phyloP scores from a whole-genome alignment of 2,797 vertebrate species.

The Eulemur albifrons region DNA sequence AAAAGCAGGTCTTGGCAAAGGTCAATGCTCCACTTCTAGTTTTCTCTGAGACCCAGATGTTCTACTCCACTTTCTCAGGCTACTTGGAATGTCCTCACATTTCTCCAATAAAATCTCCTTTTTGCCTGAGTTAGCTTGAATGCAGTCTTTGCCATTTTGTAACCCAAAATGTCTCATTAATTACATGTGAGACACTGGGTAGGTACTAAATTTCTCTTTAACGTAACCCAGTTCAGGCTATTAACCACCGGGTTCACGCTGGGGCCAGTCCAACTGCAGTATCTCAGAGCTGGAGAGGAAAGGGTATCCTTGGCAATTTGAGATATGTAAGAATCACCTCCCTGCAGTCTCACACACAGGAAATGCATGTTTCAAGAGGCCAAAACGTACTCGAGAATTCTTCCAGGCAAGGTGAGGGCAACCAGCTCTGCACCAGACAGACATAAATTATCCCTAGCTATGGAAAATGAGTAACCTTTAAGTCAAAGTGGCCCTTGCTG shows the following conservation, averaged over 20 bases:
- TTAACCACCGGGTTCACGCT: background rate
- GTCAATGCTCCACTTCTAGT: background rate
- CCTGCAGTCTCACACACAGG: background rate
- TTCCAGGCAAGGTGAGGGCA: background rate
- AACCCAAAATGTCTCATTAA: background rate
- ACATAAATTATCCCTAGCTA: slow-evolving; percentile 7
- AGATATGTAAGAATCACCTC: background rate
- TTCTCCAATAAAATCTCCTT: background rate
- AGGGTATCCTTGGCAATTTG: background rate
- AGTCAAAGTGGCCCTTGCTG: slow-evolving; percentile 29
- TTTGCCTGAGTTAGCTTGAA: background rate
- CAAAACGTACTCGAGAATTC: slow-evolving; percentile 11
- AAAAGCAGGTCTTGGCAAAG: background rate
- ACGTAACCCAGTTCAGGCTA: background rate
- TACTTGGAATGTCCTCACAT: background rate
- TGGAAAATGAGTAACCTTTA: slow-evolving; percentile 39
- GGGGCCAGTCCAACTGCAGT: background rate
- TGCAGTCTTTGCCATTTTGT: background rate
- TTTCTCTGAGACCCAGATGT: background rate
- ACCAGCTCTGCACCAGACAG: background rate
- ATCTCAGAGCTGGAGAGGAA: background rate
- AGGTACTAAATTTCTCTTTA: background rate
- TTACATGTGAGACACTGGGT: background rate
- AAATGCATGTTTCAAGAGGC: background rate
- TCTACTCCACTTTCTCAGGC: background rate